Percentiles rank a stretch among this genome's conserved stretches.
phyloP scores from a whole-genome alignment of 2,888 invertebrate genomes.

The Drosophila suboccidentalis region DNA sequence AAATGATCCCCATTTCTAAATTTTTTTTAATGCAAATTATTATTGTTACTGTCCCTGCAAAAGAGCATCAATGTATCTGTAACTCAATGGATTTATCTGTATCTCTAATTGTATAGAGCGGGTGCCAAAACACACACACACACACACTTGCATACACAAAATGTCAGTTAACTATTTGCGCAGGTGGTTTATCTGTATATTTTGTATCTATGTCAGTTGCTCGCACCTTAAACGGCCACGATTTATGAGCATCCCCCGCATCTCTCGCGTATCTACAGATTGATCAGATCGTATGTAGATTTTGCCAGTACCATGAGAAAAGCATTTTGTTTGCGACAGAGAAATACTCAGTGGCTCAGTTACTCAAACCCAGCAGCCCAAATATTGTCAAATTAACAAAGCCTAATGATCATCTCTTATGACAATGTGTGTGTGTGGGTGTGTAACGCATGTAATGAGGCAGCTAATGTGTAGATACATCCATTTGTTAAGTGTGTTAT shows the following conservation, averaged over 20 bases:
- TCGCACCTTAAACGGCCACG: constrained; percentile 77
- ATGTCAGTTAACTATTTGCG: constrained; percentile 71
- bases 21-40: too few species aligned
- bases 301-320: constrained; percentile 9
- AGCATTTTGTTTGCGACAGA: not conserved
- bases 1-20: too few species aligned
- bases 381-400: constrained; percentile 68
- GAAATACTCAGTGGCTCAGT: not conserved
- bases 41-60: constrained; percentile 23
- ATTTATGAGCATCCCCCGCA: constrained; percentile 48
- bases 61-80: constrained; percentile 27
- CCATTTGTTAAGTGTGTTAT: constrained; percentile 15
- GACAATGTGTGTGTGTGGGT: constrained; percentile 30
- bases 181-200: constrained; percentile 69
- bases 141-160: constrained; percentile 9
- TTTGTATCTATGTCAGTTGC: constrained; percentile 79
- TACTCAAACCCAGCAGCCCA: constrained; percentile 10
- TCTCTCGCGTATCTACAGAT: not conserved
- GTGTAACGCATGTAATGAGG: constrained; percentile 22
- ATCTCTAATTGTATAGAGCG: constrained; percentile 21
- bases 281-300: constrained; percentile 7
- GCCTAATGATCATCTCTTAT: constrained; percentile 51
- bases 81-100: constrained; percentile 18
- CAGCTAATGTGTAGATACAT: constrained; percentile 30
- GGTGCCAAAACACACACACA: constrained; percentile 26